Evolutionary conservation across 2,797 vertebrate species (phyloP), one percentile per base, ranked within the genome.

Genomic region (Moxostoma hubbsi): DNA sequence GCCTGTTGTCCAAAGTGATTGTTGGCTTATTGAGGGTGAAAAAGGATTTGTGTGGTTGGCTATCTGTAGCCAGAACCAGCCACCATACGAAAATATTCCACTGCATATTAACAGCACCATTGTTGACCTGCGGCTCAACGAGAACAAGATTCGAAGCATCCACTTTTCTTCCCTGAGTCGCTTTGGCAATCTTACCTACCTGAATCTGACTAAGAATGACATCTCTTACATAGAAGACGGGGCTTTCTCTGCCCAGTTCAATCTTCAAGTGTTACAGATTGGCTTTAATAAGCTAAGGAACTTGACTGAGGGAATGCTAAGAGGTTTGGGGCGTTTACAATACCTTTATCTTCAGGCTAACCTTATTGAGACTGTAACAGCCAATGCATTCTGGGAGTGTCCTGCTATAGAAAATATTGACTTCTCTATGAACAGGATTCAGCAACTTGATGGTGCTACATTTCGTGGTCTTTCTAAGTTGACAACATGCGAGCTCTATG

Each of bases 311-410:
- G 98, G 96, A 15, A 96, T 96, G 93, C 93, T 99, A 85, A 94
- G 97, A 43, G 98, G 98, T 74, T 93, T 99, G 92, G 93, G 96
- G 85, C 97, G 96, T 90, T 94, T 99, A 85, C 97, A 99, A 94
- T 98, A 99, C 87, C 96, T 99, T 81, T 99, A 99, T 94, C 95
- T 99, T 88, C 98, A 99, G 88, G 97, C 98, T 82, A 99, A 99
- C 91, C 95, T 97, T 90, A 99, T 99, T 0, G 98, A 99, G 94
- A 93, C 92, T 2, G 97, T 99, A 84, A 94, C 95, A 79, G 95
- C 95, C 88, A 97, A 98, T 90, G 95, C 97, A 90, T 99, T 99
- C 92, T 96, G 96, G 95, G 98, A 99, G 90, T 99, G 97, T 85
- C 96, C 95, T 84, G 97, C 96, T 90, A 95, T 99, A 16, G 93